Base-by-base conservation (phyloP, 2,797 vertebrate species). In the Danio jaintianensis region DNA sequence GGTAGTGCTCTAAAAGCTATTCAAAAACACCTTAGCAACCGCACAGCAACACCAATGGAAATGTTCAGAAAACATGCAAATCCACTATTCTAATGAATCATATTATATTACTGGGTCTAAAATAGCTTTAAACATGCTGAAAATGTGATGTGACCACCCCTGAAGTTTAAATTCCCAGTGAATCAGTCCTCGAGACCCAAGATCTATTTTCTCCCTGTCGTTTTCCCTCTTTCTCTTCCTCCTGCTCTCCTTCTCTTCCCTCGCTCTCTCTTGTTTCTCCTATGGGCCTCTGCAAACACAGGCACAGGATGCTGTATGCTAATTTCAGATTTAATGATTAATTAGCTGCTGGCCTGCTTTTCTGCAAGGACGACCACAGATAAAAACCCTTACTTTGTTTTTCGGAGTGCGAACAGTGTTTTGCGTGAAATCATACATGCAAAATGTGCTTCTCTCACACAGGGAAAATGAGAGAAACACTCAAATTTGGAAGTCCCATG, bases 301-400 rank as follows among this genome's bases (percentile, higher is more conserved):
- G 50, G 71, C 80, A 55, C 58, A 82, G 75, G 85, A 84, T 77
- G 73, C 75, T 76, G 75, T 87, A 86, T 87, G 83, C 82, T 86
- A 84, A 85, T 85, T 85, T 83, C 70, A 85, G 72, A 79, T 89
- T 85, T 87, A 88, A 85, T 88, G 85, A 85, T 84, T 87, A 74
- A 86, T 85, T 87, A 85, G 88, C 81, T 77, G 73, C 78, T 77
- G 79, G 73, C 83, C 83, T 85, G 76, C 80, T 88, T 88, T 86
- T 83, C 74, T 20, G 52, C 78, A 73, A 78, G 80, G 82, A 80
- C 75, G 79, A 75, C 84, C 72, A 81, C 70, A 40, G 55, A 78
- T 81, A 85, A 77, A 86, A 81, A 55, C 50, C 50, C 82, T 72
- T 71, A 40, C 81, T 78, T 84, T 82, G 77, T 83, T 81, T 75